These are phyloP conservation scores for Silurus glanis DNA, from an alignment of 2,113 vertebrate species.

Conservation along the genomic window DNA sequence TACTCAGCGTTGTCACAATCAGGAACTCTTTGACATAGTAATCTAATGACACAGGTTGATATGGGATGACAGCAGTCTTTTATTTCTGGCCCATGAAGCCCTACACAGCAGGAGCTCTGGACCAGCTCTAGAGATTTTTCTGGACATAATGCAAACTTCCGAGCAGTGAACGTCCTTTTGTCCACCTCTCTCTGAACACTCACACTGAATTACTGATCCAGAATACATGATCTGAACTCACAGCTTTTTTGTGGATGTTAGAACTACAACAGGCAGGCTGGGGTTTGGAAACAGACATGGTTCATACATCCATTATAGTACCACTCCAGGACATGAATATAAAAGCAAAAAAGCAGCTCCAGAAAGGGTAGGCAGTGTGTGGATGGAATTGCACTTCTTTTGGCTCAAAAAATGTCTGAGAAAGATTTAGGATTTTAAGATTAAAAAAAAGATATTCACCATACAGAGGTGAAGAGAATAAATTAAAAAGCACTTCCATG, in stretches of 20 bases:
- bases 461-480: constrained; percentile 46
- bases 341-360: constrained; percentile 68
- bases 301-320: constrained; percentile 80
- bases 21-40: constrained; percentile 53
- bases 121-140: constrained; percentile 51
- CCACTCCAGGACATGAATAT: constrained; percentile 75
- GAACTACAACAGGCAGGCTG: constrained; percentile 61
- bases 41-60: constrained; percentile 47
- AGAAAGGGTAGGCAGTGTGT: constrained; percentile 63
- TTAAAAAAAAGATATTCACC: constrained; percentile 41
- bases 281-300: constrained; percentile 59
- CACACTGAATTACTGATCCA: constrained; percentile 57
- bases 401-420: constrained; percentile 68
- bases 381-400: constrained; percentile 68
- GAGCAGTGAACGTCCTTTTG: constrained; percentile 58
- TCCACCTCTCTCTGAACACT: constrained; percentile 59
- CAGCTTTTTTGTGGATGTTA: constrained; percentile 79
- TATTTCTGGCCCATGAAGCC: constrained; percentile 65
- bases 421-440: constrained; percentile 13
- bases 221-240: constrained; percentile 68
- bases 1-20: constrained; percentile 42
- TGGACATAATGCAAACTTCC: constrained; percentile 65
- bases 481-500: constrained; percentile 61
- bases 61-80: constrained; percentile 45
- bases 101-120: constrained; percentile 74